These are phyloP conservation scores for Acanthurus leucopareius DNA, from an alignment of 2,797 vertebrate species.

Conservation along the genomic window DNA sequence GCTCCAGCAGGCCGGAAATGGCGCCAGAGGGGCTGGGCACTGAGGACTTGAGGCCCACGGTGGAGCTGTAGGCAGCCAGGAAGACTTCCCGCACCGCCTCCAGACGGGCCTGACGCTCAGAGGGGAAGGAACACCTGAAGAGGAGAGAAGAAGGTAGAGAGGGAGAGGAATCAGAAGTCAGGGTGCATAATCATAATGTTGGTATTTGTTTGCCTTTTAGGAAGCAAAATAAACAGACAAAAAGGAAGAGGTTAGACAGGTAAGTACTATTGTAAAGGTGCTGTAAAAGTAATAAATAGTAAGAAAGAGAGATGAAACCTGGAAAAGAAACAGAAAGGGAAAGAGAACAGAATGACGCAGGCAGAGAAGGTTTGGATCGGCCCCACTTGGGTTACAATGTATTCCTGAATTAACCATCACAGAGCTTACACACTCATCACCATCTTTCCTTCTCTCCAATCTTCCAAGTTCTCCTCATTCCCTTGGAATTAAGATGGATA, in stretches of 20 bases:
- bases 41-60: conserved; percentile 91
- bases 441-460: background rate
- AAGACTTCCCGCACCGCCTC: conserved; percentile 95
- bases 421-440: conserved; percentile 7
- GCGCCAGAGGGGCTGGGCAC: conserved; percentile 92
- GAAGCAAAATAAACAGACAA: background rate
- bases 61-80: conserved; percentile 94
- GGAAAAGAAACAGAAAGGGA: background rate
- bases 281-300: background rate
- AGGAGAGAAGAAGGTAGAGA: conserved; percentile 13
- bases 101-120: conserved; percentile 90
- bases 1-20: conserved; percentile 95
- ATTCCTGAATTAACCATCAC: conserved; percentile 25
- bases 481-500: conserved; percentile 32
- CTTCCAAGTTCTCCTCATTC: background rate
- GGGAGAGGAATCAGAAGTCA: background rate
- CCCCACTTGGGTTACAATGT: conserved; percentile 11
- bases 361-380: background rate
- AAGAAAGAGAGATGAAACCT: no score
- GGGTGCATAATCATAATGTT: no score
- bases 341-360: background rate
- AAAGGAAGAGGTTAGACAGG: background rate
- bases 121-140: conserved; percentile 85
- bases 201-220: no score
- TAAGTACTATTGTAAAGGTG: background rate